Evolutionary conservation across 2,888 invertebrate genomes (phyloP).

Genomic region (Drosophila bunnanda): DNA sequence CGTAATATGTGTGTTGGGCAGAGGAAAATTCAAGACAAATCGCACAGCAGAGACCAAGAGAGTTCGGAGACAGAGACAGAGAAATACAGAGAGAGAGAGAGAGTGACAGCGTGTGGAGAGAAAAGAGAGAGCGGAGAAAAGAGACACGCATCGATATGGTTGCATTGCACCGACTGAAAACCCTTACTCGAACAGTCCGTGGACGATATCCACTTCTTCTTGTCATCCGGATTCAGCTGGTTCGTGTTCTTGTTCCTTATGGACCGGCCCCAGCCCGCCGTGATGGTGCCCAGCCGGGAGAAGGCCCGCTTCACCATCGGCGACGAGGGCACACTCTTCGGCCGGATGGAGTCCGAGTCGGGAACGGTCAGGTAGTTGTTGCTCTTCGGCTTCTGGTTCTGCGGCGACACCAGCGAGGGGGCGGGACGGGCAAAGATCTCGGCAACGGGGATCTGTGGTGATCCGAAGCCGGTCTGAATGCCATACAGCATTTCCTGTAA

Average conservation of each 20-base stretch:
- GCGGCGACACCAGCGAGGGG: conserved; percentile 93
- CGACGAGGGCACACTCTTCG: conserved; percentile 96
- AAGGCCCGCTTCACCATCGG: conserved; percentile 97
- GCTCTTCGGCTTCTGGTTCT: conserved; percentile 93
- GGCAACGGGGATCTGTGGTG: conserved; percentile 96
- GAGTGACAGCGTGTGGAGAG: conserved; percentile 31
- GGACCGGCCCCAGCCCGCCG: conserved; percentile 95
- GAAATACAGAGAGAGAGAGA: conserved; percentile 13
- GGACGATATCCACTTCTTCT: conserved; percentile 96
- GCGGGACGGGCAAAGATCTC: conserved; percentile 94
- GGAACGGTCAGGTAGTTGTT: conserved; percentile 97
- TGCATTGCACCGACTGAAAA: conserved; percentile 75
- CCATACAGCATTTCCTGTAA: conserved; percentile 96
- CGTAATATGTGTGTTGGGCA: conserved; percentile 25
- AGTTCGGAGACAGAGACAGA: neutral
- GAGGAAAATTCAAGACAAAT: conserved; percentile 35
- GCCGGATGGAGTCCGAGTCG: conserved; percentile 93
- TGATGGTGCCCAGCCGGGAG: conserved; percentile 94
- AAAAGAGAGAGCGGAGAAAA: conserved; percentile 45
- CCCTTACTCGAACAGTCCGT: conserved; percentile 95
- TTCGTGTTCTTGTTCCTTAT: conserved; percentile 94
- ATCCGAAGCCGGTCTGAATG: conserved; percentile 96
- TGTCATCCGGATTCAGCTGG: conserved; percentile 92
- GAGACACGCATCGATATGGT: conserved; percentile 84
- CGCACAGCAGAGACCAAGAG: conserved; percentile 30